Base-by-base conservation (phyloP, 2,888 invertebrate species). In the Aphodius granarius region DNA sequence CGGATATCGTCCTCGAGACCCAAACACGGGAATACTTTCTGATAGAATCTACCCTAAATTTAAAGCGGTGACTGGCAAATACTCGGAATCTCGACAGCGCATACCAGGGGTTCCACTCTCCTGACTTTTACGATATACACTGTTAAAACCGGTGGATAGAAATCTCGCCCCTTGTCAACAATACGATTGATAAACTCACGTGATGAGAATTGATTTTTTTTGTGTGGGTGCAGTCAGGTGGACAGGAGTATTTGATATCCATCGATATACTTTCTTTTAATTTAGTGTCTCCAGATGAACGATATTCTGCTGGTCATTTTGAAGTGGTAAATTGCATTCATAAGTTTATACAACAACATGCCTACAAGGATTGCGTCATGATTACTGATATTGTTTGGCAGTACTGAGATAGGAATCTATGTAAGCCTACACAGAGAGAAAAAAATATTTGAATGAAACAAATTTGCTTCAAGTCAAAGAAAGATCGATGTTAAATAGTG, bases 11-110 rank as follows among this genome's bases (percentile, higher is more conserved):
- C 71, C 71, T 75, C 71, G 73, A 66, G 21, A 75, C 71, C 76
- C 76, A 77, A 78, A 79, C 74, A 72, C 76, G 76, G 77, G 78
- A 78, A 78, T 78, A 75, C 75, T 77, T 76, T 75, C 77, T 79
- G 84, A 84, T 84, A 83, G 82, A 81, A 84, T 84, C 83, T 84
- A 85, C 84, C 84, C 85, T 82, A 85, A 85, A 85, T 85, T 85
- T 85, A 85, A 85, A 83, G 81, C 82, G 81, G 81, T 85, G 85
- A 85, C 85, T 85, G 85, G 85, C 85, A 84, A 84, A 85, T 85
- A 81, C 81, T 78, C 74, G 71, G 79, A 80, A 80, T 80, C 75
- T 78, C 77, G 77, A 75, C 77, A 73, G 66, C 75, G 74, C 78
- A 79, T 79, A 77, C 78, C 74, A 70, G 74, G 75, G 74, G 75